Conservation (phyloP, 2,797 vertebrate species). For the Adelosebastes latens region DNA sequence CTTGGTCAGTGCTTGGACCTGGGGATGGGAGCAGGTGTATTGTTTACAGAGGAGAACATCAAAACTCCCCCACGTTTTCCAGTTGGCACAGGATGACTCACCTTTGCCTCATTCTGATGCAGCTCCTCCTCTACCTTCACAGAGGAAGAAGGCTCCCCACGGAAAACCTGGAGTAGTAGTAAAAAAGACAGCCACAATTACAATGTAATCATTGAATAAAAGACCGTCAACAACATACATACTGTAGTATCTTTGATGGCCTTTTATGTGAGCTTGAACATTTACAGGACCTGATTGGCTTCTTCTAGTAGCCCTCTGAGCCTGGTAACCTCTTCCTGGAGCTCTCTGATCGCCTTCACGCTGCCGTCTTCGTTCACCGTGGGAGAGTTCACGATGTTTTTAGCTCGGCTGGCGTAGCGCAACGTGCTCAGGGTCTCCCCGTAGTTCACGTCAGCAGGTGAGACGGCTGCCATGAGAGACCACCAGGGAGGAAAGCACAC, state of each 20-base stretch:
- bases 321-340: conserved; percentile 74
- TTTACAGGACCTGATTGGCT: conserved; percentile 86
- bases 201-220: conserved; percentile 21
- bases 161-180: conserved; percentile 82
- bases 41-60: conserved; percentile 15
- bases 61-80: background rate
- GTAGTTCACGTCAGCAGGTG: conserved; percentile 95
- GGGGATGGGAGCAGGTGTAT: background rate
- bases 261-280: conserved; percentile 4
- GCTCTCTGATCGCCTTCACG: conserved; percentile 90
- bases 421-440: conserved; percentile 94
- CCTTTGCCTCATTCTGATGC: conserved; percentile 92
- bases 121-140: conserved; percentile 91
- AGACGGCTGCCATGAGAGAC: conserved; percentile 84
- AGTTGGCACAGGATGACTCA: conserved; percentile 70
- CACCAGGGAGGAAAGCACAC: background rate
- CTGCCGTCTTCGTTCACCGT: conserved; percentile 93
- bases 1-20: conserved; percentile 92
- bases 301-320: conserved; percentile 89
- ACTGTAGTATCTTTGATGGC: background rate
- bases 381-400: conserved; percentile 96
- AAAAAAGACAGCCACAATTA: conserved; percentile 32
- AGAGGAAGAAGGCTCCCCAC: conserved; percentile 85
- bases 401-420: conserved; percentile 94
- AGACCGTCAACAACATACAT: conserved; percentile 2